phyloP scores from a whole-genome alignment of 2,797 vertebrate genomes.

The Brachymystax lenok region DNA sequence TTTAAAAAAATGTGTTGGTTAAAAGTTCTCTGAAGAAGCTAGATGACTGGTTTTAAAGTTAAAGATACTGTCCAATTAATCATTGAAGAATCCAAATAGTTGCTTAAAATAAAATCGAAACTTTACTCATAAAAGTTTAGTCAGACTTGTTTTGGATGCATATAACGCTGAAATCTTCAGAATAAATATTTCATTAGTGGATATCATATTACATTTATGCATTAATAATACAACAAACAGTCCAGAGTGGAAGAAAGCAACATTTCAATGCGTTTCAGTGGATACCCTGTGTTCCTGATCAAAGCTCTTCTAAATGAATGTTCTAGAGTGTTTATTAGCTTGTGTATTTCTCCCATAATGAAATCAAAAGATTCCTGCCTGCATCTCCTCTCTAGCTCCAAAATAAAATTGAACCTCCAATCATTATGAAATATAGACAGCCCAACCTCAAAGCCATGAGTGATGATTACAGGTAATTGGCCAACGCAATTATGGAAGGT shows the following conservation, averaged over 20 bases:
- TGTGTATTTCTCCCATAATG: slow-evolving; percentile 59
- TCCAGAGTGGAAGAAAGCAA: slow-evolving; percentile 38
- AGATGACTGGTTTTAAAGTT: background rate
- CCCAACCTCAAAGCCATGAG: slow-evolving; percentile 68
- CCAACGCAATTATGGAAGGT: slow-evolving; percentile 70
- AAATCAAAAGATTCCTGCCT: slow-evolving; percentile 63
- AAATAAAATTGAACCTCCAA: slow-evolving; percentile 67
- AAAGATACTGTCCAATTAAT: background rate
- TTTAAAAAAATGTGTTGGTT: background rate
- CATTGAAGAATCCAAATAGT: background rate
- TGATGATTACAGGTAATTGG: slow-evolving; percentile 76
- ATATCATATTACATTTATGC: slow-evolving; percentile 53
- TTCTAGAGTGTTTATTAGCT: slow-evolving; percentile 70
- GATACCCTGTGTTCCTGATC: slow-evolving; percentile 66
- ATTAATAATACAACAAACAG: slow-evolving; percentile 77
- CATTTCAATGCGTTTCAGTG: slow-evolving; percentile 58
- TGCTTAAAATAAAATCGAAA: background rate
- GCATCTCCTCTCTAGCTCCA: slow-evolving; percentile 58
- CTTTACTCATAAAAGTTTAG: slow-evolving; percentile 11
- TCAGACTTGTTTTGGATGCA: slow-evolving; percentile 35
- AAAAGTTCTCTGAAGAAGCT: background rate
- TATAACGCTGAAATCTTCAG: slow-evolving; percentile 32
- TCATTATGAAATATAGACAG: slow-evolving; percentile 50
- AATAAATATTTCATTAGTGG: slow-evolving; percentile 57
- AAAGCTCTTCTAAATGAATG: slow-evolving; percentile 71